These are phyloP conservation scores for Bos indicus DNA, from an alignment of 2,113 vertebrate species.

Conservation along the genomic window DNA sequence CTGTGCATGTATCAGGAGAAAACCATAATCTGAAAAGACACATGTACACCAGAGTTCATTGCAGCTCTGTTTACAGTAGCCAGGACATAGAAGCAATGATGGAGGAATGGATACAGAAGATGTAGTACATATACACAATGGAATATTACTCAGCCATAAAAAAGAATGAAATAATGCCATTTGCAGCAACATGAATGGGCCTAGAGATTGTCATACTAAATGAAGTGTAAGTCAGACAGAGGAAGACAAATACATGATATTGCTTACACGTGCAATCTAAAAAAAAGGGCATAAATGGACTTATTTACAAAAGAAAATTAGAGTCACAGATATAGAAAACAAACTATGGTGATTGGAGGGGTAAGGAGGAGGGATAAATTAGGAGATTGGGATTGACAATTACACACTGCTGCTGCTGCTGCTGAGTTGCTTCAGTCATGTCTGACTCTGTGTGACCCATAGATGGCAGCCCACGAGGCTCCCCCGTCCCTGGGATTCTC, in stretches of 20 bases:
- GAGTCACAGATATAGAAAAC: not conserved
- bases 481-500: too few relatives aligned
- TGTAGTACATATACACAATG: not conserved
- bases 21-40: not conserved
- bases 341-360: not conserved
- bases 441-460: too few relatives aligned
- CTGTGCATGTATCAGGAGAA: not conserved
- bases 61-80: not conserved
- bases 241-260: not conserved
- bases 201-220: not conserved
- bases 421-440: fast-evolving
- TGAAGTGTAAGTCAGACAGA: not conserved
- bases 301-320: not conserved
- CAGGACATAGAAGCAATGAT: not conserved
- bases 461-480: too few relatives aligned
- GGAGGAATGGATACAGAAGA: not conserved
- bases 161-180: not conserved
- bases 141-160: not conserved
- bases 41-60: not conserved
- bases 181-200: not conserved
- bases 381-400: not conserved
- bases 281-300: not conserved
- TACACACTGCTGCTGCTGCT: not conserved
- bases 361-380: not conserved
- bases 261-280: not conserved